These are phyloP conservation scores for Patella depressa DNA, from an alignment of 2,888 invertebrate species.

Conservation along the genomic window DNA sequence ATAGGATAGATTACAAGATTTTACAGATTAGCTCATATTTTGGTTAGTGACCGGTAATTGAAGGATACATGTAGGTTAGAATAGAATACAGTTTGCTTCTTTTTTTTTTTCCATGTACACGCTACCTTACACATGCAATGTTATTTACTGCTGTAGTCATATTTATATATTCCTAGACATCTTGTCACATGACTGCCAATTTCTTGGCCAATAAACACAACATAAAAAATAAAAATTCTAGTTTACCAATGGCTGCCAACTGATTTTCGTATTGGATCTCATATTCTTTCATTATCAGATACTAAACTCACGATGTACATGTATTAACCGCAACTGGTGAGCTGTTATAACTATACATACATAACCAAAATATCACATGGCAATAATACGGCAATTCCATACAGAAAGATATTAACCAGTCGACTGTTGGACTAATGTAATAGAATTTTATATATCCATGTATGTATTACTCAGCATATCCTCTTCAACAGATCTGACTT, in stretches of 20 bases:
- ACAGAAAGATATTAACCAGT: not conserved
- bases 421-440: not conserved
- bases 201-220: constrained; percentile 1
- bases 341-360: constrained; percentile 5
- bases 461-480: not conserved
- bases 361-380: constrained; percentile 5
- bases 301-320: too few species aligned
- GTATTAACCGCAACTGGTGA: not conserved
- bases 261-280: not conserved
- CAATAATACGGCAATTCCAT: constrained; percentile 10
- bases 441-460: constrained; percentile 1
- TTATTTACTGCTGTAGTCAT: too few species aligned
- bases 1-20: too few species aligned
- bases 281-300: not conserved
- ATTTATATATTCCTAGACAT: not conserved
- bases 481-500: constrained; percentile 12
- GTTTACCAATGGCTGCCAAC: constrained; percentile 7
- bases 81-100: too few species aligned
- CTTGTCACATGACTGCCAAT: constrained; percentile 10
- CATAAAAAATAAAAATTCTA: constrained; percentile 2
- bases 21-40: too few species aligned
- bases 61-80: too few species aligned
- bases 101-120: too few species aligned
- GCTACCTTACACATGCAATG: too few species aligned
- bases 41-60: too few species aligned